A percentile compares a stretch with the other conserved stretches of the same genome.
Conservation (phyloP, 2,888 invertebrate species). For the Trissolcus brochymenae region DNA sequence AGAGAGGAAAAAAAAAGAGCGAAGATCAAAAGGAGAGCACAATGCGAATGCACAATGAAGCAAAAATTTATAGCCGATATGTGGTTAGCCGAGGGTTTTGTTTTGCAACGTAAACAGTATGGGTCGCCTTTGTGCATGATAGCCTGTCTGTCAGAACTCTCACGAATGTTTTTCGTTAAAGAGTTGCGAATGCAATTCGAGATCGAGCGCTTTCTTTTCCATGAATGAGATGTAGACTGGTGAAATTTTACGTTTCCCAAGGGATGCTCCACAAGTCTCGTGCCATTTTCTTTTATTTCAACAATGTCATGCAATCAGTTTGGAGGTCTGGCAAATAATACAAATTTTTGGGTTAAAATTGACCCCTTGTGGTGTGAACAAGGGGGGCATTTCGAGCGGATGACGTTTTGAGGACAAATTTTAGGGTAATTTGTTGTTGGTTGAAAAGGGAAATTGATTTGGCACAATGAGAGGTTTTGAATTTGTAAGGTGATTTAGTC, state of each 20-base stretch:
- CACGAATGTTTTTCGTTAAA: not conserved
- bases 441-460: too few species aligned
- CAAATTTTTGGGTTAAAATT: too few species aligned
- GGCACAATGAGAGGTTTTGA: too few species aligned
- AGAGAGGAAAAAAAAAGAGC: slow-evolving; percentile 12
- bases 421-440: too few species aligned
- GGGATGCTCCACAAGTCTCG: not conserved
- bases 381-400: too few species aligned
- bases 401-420: too few species aligned
- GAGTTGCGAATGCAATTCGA: not conserved
- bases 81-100: slow-evolving; percentile 27
- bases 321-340: too few species aligned
- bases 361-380: too few species aligned
- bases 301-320: too few species aligned
- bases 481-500: too few species aligned
- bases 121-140: slow-evolving; percentile 6
- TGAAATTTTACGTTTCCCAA: not conserved
- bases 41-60: slow-evolving; percentile 22
- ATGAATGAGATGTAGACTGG: not conserved
- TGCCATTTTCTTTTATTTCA: not conserved
- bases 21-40: slow-evolving; percentile 5
- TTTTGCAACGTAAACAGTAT: slow-evolving; percentile 20
- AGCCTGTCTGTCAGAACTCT: too few species aligned
- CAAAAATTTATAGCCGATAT: slow-evolving; percentile 29
- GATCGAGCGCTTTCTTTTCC: not conserved